phyloP scores from a whole-genome alignment of 2,797 vertebrate genomes.

The Mus caroli region DNA sequence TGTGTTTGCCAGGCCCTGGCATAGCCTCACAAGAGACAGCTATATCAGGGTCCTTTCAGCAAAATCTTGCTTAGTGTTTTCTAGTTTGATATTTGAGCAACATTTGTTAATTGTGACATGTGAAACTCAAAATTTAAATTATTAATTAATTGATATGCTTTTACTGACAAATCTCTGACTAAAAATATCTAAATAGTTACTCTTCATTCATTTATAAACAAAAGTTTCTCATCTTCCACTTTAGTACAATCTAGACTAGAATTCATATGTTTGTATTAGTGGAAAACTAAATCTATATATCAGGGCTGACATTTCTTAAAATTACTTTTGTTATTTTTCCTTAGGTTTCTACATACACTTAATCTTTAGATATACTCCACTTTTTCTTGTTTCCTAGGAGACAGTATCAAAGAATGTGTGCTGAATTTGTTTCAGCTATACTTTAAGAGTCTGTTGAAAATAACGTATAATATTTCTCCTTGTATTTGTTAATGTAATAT shows the following conservation, averaged over 20 bases:
- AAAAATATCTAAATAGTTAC: not conserved
- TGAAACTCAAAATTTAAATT: not conserved
- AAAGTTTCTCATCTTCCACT: not conserved
- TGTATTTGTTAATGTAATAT: conserved; percentile 78
- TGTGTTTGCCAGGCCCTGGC: no score
- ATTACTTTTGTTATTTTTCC: conserved; percentile 17
- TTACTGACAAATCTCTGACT: not conserved
- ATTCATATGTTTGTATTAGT: not conserved
- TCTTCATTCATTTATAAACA: not conserved
- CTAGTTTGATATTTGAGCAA: not conserved
- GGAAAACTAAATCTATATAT: not conserved
- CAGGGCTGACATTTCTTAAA: not conserved
- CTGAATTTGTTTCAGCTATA: conserved; percentile 67
- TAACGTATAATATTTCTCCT: conserved; percentile 37
- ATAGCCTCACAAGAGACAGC: no score
- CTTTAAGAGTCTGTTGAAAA: conserved; percentile 67
- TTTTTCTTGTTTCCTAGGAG: conserved; percentile 76
- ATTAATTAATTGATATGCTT: not conserved
- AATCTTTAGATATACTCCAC: conserved; percentile 58
- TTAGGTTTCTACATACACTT: conserved; percentile 41
- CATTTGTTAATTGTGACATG: not conserved
- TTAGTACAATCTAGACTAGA: not conserved
- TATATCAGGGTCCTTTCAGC: no score
- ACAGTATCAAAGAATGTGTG: conserved; percentile 72
- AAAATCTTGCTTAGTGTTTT: no score